Evolutionary conservation across 2,113 vertebrate genomes (phyloP), one percentile per base, ranked within the genome.

Genomic region (Daubentonia madagascariensis): DNA sequence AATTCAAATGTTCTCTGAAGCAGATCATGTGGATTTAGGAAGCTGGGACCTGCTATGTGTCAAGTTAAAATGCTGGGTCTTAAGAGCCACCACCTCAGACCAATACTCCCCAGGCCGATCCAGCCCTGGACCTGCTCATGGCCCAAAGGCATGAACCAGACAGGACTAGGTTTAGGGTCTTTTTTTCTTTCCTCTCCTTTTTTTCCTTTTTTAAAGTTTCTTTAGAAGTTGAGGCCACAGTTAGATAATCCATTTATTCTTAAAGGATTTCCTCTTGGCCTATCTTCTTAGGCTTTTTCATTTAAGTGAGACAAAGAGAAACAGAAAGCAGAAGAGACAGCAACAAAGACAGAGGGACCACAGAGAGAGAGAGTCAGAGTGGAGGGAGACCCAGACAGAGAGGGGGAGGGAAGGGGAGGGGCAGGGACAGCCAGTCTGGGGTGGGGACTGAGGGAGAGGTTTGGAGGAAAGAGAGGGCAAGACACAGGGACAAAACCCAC

Each of bases 251-350:
- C 6, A 40, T 76, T 79, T 68, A 63, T 76, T 83, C n/a, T 50
- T 48, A 28, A 83, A 54, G 35, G 18, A 94, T 90, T 59, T 63
- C 32, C 25, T 73, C 8, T 63, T 63, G 32, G 65, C 20, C 57
- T 89, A 14, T 76, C 20, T 52, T 94, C 52, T 80, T 85, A 70
- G 73, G 37, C 8, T 92, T 54, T 96, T 61, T 48, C 37, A 63
- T 43, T 73, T 50, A 86, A 40, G 11, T 12, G 45, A 94, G 73
- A 86, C 43, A 87, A 94, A 92, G 40, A 59, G 37, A 83, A 76
- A 48, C 5, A 40, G 50, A 54, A 57, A 94, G 65, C 14, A 4
- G 20, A 67, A 35, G 48, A 52, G 17, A 6, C 25, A 37, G 28
- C 50, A 72, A 75, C 6, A n/a, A 43, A 85, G 76, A 23, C 80